phyloP scores from a whole-genome alignment of 1,140 invertebrate genomes.

The Calycopis cecrops region DNA sequence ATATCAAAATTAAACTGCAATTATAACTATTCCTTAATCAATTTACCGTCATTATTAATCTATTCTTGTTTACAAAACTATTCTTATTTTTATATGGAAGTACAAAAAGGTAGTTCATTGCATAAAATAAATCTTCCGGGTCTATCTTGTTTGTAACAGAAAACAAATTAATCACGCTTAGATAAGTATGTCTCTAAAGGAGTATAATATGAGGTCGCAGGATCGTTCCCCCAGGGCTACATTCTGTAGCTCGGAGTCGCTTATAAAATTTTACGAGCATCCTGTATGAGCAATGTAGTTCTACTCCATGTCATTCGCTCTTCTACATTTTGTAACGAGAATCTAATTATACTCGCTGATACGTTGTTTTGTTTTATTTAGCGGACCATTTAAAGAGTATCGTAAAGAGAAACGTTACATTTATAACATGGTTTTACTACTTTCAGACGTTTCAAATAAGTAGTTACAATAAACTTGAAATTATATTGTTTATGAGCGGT shows the following conservation, averaged over 20 bases:
- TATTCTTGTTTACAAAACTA: constrained; percentile 15
- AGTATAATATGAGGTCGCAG: constrained; percentile 43
- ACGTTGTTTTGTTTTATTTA: too few species aligned
- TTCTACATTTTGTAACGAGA: constrained; percentile 45
- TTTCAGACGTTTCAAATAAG: too few species aligned
- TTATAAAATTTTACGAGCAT: constrained; percentile 66
- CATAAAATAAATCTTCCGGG: constrained; percentile 36
- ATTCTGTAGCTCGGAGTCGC: constrained; percentile 42
- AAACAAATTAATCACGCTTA: constrained; percentile 65
- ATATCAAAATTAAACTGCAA: too few species aligned
- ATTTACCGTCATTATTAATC: constrained; percentile 21
- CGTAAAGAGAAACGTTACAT: not conserved
- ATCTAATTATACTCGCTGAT: constrained; percentile 25
- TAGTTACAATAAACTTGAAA: too few species aligned
- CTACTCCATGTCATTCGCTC: constrained; percentile 46
- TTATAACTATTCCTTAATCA: too few species aligned
- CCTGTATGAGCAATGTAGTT: constrained; percentile 54
- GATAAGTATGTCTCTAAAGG: constrained; percentile 52
- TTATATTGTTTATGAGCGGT: too few species aligned
- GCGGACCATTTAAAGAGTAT: not conserved
- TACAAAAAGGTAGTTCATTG: not conserved
- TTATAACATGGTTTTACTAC: too few species aligned
- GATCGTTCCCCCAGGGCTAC: constrained; percentile 41
- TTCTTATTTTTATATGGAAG: not conserved
- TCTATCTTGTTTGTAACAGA: constrained; percentile 43